Evolutionary conservation across 2,113 vertebrate genomes (phyloP).

Genomic region (Beaufortia kweichowensis): DNA sequence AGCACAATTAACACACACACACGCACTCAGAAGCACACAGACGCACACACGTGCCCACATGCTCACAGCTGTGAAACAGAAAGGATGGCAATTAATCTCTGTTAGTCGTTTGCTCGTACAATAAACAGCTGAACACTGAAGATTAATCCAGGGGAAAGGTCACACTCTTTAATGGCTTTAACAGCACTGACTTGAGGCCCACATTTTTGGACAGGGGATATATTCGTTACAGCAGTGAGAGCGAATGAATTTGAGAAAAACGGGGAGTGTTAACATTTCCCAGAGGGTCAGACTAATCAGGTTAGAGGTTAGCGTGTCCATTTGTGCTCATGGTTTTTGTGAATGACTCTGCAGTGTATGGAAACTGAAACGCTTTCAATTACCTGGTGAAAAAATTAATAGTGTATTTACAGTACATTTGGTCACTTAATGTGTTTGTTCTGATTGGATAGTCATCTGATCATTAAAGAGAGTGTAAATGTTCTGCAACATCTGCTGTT

Average conservation of each 20-base stretch:
- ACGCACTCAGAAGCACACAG: slow-evolving; percentile 21
- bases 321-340: background rate
- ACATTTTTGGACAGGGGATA: slow-evolving; percentile 4
- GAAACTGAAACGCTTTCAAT: slow-evolving; percentile 61
- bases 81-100: slow-evolving; percentile 70
- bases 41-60: slow-evolving; percentile 26
- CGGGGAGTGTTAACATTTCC: background rate
- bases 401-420: background rate
- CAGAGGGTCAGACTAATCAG: slow-evolving; percentile 5
- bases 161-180: slow-evolving; percentile 63
- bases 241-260: background rate
- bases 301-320: slow-evolving; percentile 7
- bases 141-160: slow-evolving; percentile 58
- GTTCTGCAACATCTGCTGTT: background rate
- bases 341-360: slow-evolving; percentile 20
- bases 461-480: background rate
- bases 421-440: too few relatives aligned
- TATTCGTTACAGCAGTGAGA: slow-evolving; percentile 24
- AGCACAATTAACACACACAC: slow-evolving; percentile 41
- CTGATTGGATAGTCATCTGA: slow-evolving; percentile 14
- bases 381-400: slow-evolving; percentile 42
- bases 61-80: slow-evolving; percentile 45
- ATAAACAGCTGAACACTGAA: slow-evolving; percentile 42
- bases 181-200: slow-evolving; percentile 43
- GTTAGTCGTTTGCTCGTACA: slow-evolving; percentile 59